Conservation (phyloP, 53 echinoderm and acorn worm genomes). For the Luidia sarsii region DNA sequence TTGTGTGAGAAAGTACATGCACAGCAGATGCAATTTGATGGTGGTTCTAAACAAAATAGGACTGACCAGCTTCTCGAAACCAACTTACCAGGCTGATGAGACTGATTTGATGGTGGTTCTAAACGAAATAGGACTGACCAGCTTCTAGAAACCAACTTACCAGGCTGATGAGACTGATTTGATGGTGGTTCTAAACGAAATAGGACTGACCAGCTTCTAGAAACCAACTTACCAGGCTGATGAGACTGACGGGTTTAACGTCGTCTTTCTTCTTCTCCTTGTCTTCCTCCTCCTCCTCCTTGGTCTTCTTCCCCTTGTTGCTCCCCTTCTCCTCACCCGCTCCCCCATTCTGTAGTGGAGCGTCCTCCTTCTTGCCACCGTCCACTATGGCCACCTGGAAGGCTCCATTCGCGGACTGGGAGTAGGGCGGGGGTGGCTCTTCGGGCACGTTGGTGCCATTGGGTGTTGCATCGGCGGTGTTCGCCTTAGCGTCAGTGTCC, state of each 20-base stretch:
- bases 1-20: too few species aligned
- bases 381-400: background rate
- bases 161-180: too few species aligned
- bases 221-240: conserved; percentile 73
- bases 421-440: conserved; percentile 22
- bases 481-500: background rate
- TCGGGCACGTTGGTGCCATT: background rate
- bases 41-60: too few species aligned
- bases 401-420: background rate
- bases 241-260: conserved; percentile 48
- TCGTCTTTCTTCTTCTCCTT: conserved; percentile 55
- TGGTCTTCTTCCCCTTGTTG: background rate
- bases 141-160: too few species aligned
- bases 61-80: too few species aligned
- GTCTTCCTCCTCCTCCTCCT: conserved; percentile 28
- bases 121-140: too few species aligned
- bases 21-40: too few species aligned
- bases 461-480: background rate
- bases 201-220: too few species aligned
- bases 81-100: too few species aligned
- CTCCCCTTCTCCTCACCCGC: background rate
- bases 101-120: too few species aligned
- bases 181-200: too few species aligned
- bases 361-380: conserved; percentile 8
- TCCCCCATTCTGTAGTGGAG: conserved; percentile 27